These are phyloP conservation scores for Drosophila algonquin DNA, from an alignment of 2,888 invertebrate species.

Conservation along the genomic window DNA sequence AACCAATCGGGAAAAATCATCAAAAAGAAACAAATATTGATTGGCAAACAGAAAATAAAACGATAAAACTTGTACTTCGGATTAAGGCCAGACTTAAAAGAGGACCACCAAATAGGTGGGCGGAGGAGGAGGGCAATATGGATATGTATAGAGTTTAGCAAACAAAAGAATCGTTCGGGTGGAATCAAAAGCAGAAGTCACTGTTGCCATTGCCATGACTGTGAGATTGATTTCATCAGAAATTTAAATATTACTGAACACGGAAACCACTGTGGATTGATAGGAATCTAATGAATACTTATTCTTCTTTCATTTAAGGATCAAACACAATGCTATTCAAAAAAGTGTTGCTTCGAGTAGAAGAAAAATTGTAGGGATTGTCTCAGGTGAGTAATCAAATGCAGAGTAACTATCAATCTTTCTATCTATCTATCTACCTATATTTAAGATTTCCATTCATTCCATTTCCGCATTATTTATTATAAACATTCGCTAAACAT, in stretches of 20 bases:
- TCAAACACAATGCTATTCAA: background rate
- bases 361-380: background rate
- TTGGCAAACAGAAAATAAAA: conserved; percentile 22
- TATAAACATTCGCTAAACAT: background rate
- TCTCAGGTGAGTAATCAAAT: background rate
- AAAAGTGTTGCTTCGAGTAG: too few species aligned
- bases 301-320: background rate
- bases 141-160: background rate
- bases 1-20: conserved; percentile 7
- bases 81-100: conserved; percentile 4
- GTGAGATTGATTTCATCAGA: background rate
- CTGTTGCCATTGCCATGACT: too few species aligned
- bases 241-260: background rate
- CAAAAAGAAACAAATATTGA: conserved; percentile 23
- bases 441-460: background rate
- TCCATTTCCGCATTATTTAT: background rate
- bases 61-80: conserved; percentile 3
- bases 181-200: background rate
- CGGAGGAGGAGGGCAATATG: background rate
- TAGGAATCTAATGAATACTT: background rate
- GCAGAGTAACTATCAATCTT: too few species aligned
- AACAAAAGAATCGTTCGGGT: background rate
- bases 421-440: too few species aligned
- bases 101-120: background rate
- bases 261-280: too few species aligned